Percentiles rank a stretch among this genome's conserved stretches.
Evolutionary conservation across 2,888 invertebrate species (phyloP).

Genomic region (Entomobrya proxima): DNA sequence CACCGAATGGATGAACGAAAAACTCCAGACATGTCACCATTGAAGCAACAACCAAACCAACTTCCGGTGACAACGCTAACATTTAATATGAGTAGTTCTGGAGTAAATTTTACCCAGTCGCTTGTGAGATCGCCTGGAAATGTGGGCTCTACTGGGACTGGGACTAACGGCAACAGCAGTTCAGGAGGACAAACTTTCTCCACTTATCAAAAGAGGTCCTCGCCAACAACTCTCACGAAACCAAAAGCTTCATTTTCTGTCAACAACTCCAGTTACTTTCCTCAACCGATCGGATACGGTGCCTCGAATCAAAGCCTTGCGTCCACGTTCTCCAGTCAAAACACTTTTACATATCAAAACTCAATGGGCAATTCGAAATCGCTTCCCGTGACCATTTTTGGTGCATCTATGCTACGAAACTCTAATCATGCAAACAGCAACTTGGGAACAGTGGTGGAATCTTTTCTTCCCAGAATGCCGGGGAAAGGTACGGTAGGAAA

Average conservation of each 20-base stretch:
- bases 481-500: slow-evolving; percentile 52
- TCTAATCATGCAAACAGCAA: slow-evolving; percentile 59
- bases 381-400: slow-evolving; percentile 69
- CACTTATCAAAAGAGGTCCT: slow-evolving; percentile 58
- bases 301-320: slow-evolving; percentile 3
- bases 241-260: slow-evolving; percentile 44
- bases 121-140: slow-evolving; percentile 58
- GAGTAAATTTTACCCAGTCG: slow-evolving; percentile 57
- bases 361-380: slow-evolving; percentile 67
- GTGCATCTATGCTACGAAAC: slow-evolving; percentile 67
- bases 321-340: slow-evolving; percentile 18
- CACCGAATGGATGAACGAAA: slow-evolving; percentile 33
- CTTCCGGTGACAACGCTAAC: slow-evolving; percentile 74
- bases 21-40: slow-evolving; percentile 38
- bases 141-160: slow-evolving; percentile 16
- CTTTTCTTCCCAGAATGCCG: slow-evolving; percentile 73
- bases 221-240: slow-evolving; percentile 60
- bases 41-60: slow-evolving; percentile 55
- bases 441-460: slow-evolving; percentile 54
- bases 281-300: slow-evolving; percentile 53
- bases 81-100: slow-evolving; percentile 65
- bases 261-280: slow-evolving; percentile 65
- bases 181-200: slow-evolving; percentile 23
- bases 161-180: slow-evolving; percentile 35
- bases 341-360: slow-evolving; percentile 61